These are phyloP conservation scores for Caloenas nicobarica DNA, from an alignment of 2,113 vertebrate genomes.

Conservation along the genomic window DNA sequence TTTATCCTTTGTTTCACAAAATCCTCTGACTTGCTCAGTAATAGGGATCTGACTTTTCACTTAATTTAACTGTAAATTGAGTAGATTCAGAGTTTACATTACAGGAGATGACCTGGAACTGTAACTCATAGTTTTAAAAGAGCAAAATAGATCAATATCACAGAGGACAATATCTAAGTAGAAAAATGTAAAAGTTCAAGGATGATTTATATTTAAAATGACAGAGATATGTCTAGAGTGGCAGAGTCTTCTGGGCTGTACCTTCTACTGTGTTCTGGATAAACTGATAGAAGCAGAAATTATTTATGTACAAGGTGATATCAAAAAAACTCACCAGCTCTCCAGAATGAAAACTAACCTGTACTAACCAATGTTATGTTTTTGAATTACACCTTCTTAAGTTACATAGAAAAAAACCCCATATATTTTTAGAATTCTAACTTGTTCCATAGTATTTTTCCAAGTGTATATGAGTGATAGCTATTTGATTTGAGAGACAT, in stretches of 20 bases:
- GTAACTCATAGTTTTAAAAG: background rate
- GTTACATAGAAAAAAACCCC: background rate
- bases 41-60: background rate
- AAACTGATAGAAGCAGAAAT: background rate
- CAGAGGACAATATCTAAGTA: background rate
- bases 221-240: accelerated
- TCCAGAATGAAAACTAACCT: background rate
- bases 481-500: background rate
- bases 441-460: background rate
- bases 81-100: background rate
- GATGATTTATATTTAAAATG: background rate
- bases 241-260: background rate
- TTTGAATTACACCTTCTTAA: background rate
- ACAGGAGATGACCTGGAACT: background rate
- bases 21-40: background rate
- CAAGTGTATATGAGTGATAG: background rate
- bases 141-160: background rate
- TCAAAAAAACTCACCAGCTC: background rate
- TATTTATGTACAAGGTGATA: background rate
- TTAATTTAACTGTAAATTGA: background rate
- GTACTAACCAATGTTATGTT: background rate
- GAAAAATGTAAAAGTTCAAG: background rate
- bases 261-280: background rate
- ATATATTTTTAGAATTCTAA: background rate
- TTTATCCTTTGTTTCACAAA: background rate